A percentile compares a stretch with the other conserved stretches of the same genome.
phyloP scores from a whole-genome alignment of 2,113 vertebrate species.

The Numida meleagris region DNA sequence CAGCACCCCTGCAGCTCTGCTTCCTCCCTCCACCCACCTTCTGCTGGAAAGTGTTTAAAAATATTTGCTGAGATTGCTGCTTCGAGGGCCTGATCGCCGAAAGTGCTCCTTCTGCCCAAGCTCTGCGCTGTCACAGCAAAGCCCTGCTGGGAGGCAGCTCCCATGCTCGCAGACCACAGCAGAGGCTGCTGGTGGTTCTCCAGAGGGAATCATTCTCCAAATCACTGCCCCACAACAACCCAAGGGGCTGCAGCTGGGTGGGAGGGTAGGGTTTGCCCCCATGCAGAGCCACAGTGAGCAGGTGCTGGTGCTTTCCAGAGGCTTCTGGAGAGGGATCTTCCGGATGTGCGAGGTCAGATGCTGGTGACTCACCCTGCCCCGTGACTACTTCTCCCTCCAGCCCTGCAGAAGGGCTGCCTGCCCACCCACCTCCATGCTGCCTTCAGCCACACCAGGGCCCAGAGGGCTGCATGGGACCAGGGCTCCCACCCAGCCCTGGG shows the following conservation, averaged over 20 bases:
- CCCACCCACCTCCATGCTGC: accelerated
- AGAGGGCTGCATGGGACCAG: not conserved
- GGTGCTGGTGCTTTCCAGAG: not conserved
- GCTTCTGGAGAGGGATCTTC: conserved; percentile 4
- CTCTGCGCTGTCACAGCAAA: not conserved
- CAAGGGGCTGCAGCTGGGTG: not conserved
- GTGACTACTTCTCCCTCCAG: not conserved
- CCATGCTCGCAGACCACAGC: not conserved
- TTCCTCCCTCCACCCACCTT: conserved; percentile 40
- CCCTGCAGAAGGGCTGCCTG: not conserved
- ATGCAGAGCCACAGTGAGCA: accelerated
- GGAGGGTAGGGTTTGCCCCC: not conserved
- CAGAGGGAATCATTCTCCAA: not conserved
- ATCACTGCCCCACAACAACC: not conserved
- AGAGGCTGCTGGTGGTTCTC: not conserved
- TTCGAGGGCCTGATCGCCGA: not conserved
- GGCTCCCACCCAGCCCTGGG: not conserved
- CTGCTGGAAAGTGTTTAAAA: conserved; percentile 45
- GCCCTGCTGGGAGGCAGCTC: not conserved
- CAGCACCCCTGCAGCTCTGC: not conserved
- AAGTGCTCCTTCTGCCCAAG: not conserved
- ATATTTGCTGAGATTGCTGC: conserved; percentile 1
- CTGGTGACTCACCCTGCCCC: conserved; percentile 51
- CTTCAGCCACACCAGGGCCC: not conserved
- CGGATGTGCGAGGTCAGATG: accelerated